phyloP scores from a whole-genome alignment of 2,797 vertebrate genomes.

The Sebastolobus alascanus region DNA sequence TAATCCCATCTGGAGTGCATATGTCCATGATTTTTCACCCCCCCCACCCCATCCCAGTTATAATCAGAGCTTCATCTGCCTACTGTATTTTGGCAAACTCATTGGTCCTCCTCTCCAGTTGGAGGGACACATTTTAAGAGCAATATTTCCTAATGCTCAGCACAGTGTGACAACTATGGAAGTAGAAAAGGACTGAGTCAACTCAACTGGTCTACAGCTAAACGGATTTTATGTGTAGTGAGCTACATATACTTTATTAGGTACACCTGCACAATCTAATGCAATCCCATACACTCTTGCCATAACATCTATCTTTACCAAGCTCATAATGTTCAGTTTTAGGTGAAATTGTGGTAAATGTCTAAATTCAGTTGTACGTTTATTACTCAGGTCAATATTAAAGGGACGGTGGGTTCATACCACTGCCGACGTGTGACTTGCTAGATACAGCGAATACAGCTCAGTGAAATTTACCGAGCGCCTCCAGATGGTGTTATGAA shows the following conservation, averaged over 20 bases:
- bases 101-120: neutral
- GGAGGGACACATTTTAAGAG: conserved; percentile 4
- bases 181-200: neutral
- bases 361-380: neutral
- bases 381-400: too few relatives aligned
- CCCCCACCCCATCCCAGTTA: neutral
- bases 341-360: neutral
- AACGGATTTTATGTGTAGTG: neutral
- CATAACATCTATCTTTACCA: neutral
- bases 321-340: neutral
- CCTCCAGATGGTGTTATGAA: too few relatives aligned
- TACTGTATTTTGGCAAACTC: neutral
- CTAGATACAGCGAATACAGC: too few relatives aligned
- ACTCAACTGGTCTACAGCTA: neutral
- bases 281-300: neutral
- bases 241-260: neutral
- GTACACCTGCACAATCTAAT: neutral
- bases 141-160: neutral
- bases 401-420: too few relatives aligned
- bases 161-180: neutral
- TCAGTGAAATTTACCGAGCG: too few relatives aligned
- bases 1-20: neutral
- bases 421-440: too few relatives aligned
- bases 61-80: neutral
- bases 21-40: neutral